Percentiles rank a stretch among this genome's conserved stretches.
phyloP scores from a whole-genome alignment of 92 coral and sea anemone genomes.

The Bergia sp. region DNA sequence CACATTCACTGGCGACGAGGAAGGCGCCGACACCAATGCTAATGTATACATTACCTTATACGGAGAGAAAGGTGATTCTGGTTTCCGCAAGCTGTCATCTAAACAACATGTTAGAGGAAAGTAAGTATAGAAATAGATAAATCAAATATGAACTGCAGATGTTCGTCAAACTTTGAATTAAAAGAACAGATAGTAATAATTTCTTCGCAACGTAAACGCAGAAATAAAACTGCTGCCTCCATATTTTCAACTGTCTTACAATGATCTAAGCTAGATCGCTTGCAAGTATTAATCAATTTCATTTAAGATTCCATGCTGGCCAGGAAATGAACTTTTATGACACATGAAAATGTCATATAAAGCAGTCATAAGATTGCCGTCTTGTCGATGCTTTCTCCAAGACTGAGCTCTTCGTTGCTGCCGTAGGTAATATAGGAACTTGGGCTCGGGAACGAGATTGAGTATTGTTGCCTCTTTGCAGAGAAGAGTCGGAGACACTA shows the following conservation, averaged over 20 bases:
- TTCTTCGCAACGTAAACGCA: not conserved
- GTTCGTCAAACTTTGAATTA: too few species aligned
- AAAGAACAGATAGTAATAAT: not conserved
- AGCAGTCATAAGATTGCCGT: too few species aligned
- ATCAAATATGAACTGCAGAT: not conserved
- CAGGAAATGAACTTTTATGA: too few species aligned
- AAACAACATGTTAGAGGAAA: slow-evolving; percentile 74
- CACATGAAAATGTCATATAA: too few species aligned
- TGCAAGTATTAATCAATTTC: too few species aligned
- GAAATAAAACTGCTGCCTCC: too few species aligned
- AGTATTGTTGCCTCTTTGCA: slow-evolving; percentile 20
- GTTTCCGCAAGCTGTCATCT: slow-evolving; percentile 85
- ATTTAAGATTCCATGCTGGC: too few species aligned
- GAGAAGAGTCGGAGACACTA: slow-evolving; percentile 75
- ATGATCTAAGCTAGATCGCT: too few species aligned
- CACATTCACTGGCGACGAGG: slow-evolving; percentile 85
- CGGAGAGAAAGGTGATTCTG: slow-evolving; percentile 98
- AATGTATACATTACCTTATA: slow-evolving; percentile 91
- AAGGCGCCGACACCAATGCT: slow-evolving; percentile 92
- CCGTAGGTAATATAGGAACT: not conserved
- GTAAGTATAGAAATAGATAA: slow-evolving; percentile 52
- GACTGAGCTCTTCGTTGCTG: not conserved
- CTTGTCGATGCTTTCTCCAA: too few species aligned
- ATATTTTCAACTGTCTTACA: too few species aligned
- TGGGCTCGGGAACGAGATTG: not conserved